Base-by-base conservation (phyloP, 2,797 vertebrate genomes). In the Cuniculus paca region DNA sequence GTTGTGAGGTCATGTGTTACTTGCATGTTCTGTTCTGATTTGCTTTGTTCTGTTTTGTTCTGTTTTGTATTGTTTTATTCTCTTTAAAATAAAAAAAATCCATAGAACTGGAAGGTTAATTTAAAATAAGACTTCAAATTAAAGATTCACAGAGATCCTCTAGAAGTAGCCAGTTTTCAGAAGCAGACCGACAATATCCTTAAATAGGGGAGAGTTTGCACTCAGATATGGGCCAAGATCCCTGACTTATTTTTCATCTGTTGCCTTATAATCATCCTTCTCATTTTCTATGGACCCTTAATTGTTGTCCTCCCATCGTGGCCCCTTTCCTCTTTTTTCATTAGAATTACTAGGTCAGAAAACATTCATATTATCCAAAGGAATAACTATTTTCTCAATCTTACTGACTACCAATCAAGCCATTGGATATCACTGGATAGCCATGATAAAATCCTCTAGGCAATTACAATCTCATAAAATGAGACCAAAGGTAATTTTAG, bases 201-300 rank as follows among this genome's bases (percentile, higher is more conserved):
- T 22, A 10, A 16, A 68, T 22, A 92, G 39, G 5, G 7, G 28
- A 90, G 2, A 94, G 14, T n/a, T 78, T 88, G 58, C 16, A 84
- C 19, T 91, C 14, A 83, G 31, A 36, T 48, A 5, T 88, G 24
- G 19, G 36, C 72, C 70, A 75, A 83, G 28, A 90, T 45, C 34
- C 78, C 26, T 81, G 19, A 54, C 91, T 84, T 31, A 16, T 56
- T 96, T 95, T 92, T 91, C 84, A 96, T 86, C 91, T 82, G n/a
- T 78, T 50, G 61, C 74, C 52, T 65, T 60, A 85, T 45, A 52
- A 88, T 81, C 60, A 96, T 85, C 75, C 52, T 87, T 77, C 60
- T 58, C 61, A n/a, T 78, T 91, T 91, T 70, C 65, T 75, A 45
- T 11, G 65, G 85, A 80, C 36, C 20, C 22, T 14, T 68, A 52